phyloP scores from a whole-genome alignment of 2,113 vertebrate genomes.

The Cichladusa arquata region DNA sequence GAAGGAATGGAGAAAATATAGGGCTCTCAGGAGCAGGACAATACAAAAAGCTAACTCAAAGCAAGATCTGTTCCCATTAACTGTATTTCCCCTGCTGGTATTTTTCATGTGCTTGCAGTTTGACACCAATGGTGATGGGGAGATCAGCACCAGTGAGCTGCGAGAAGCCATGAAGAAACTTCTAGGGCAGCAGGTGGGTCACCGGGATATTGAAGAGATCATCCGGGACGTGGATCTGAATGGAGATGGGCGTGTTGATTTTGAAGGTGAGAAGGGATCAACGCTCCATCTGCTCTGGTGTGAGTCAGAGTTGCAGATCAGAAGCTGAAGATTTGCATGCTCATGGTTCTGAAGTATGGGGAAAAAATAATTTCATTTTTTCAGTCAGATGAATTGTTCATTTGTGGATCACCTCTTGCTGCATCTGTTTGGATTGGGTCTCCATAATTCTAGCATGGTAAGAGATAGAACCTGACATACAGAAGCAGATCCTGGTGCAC shows the following conservation, averaged over 20 bases:
- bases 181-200: constrained; percentile 93
- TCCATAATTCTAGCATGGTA: neutral
- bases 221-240: constrained; percentile 96
- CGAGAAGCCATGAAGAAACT: constrained; percentile 98
- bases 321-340: neutral
- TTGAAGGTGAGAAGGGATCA: constrained; percentile 85
- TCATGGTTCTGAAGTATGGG: neutral
- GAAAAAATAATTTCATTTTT: neutral
- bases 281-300: neutral
- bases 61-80: neutral
- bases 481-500: neutral
- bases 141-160: constrained; percentile 94
- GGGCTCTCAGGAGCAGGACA: neutral
- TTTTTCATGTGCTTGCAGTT: constrained; percentile 77
- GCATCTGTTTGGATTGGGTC: neutral
- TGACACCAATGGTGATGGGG: constrained; percentile 94
- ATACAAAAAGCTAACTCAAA: neutral
- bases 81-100: neutral
- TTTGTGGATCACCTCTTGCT: neutral
- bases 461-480: neutral
- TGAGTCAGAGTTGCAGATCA: neutral
- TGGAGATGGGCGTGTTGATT: constrained; percentile 95
- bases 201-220: constrained; percentile 95
- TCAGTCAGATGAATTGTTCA: neutral
- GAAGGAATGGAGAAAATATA: neutral